Evolutionary conservation across 1,140 invertebrate genomes (phyloP).

Genomic region (Radopholus similis): DNA sequence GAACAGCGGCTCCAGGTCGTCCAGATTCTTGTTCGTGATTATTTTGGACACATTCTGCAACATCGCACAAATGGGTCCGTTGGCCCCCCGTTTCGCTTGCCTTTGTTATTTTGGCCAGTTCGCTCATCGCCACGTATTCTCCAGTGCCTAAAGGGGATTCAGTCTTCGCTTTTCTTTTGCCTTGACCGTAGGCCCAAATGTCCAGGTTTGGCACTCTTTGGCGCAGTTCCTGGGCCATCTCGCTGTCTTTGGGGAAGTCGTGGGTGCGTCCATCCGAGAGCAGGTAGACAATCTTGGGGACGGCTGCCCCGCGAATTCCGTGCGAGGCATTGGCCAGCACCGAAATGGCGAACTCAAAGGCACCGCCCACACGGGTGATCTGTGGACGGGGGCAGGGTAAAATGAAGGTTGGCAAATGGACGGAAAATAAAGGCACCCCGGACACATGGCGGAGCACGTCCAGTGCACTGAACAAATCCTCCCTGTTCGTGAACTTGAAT

Average conservation of each 20-base stretch:
- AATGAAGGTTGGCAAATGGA: too few species aligned
- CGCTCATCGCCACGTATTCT: constrained; percentile 57
- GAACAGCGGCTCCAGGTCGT: constrained; percentile 47
- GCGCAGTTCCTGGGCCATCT: constrained; percentile 48
- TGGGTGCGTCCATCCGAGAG: constrained; percentile 57
- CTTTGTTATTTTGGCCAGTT: constrained; percentile 55
- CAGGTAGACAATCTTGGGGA: constrained; percentile 55
- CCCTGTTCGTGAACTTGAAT: constrained; percentile 27
- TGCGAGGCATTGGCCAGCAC: constrained; percentile 36
- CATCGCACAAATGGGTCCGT: background rate
- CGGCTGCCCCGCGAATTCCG: constrained; percentile 47
- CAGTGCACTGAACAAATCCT: constrained; percentile 48
- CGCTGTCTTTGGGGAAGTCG: constrained; percentile 54
- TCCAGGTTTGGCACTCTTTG: constrained; percentile 45
- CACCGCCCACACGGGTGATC: constrained; percentile 54
- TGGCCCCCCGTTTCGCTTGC: constrained; percentile 5
- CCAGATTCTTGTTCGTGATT: constrained; percentile 57
- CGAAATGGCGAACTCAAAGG: constrained; percentile 54
- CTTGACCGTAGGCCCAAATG: constrained; percentile 55
- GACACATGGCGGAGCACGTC: constrained; percentile 56
- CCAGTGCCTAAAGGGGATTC: constrained; percentile 33
- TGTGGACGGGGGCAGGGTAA: too few species aligned
- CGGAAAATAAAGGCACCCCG: constrained; percentile 14
- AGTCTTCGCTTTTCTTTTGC: background rate
- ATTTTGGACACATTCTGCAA: constrained; percentile 49